Conservation (phyloP, 2,797 vertebrate species). For the Onychomys torridus region DNA sequence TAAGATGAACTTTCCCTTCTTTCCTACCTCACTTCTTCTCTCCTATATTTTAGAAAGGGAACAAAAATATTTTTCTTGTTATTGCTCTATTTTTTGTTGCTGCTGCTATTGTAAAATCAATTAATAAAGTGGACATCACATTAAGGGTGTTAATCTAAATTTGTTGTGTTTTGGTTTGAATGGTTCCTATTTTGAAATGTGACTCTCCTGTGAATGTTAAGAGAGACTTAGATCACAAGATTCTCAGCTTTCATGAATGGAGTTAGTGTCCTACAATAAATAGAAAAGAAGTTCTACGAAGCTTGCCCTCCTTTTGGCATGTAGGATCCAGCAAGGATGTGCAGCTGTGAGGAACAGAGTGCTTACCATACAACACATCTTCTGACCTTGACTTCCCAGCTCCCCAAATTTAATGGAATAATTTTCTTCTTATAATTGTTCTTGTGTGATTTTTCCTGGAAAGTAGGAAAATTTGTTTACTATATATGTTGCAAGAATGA, state of each 20-base stretch:
- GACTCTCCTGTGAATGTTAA: background rate
- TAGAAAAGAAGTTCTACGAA: rapidly evolving
- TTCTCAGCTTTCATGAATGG: background rate
- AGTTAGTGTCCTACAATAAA: background rate
- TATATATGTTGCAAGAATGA: background rate
- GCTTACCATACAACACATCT: rapidly evolving
- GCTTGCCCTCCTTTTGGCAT: rapidly evolving
- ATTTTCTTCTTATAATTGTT: background rate
- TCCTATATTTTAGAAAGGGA: background rate
- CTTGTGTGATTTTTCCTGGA: background rate
- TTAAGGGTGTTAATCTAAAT: background rate
- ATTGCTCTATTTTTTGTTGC: background rate
- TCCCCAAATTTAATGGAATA: background rate
- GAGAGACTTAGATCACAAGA: background rate
- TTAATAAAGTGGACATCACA: background rate
- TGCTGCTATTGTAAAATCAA: background rate
- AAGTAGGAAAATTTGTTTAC: background rate
- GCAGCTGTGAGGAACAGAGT: background rate
- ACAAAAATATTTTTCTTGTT: background rate
- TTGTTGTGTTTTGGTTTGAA: background rate
- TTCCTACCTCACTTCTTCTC: background rate
- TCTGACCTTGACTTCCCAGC: background rate
- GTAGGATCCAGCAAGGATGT: background rate
- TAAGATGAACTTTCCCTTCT: background rate
- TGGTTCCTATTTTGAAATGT: background rate